Percentiles rank a stretch among this genome's conserved stretches.
Evolutionary conservation across 2,888 invertebrate genomes (phyloP).

Genomic region (Ectemnius lituratus): DNA sequence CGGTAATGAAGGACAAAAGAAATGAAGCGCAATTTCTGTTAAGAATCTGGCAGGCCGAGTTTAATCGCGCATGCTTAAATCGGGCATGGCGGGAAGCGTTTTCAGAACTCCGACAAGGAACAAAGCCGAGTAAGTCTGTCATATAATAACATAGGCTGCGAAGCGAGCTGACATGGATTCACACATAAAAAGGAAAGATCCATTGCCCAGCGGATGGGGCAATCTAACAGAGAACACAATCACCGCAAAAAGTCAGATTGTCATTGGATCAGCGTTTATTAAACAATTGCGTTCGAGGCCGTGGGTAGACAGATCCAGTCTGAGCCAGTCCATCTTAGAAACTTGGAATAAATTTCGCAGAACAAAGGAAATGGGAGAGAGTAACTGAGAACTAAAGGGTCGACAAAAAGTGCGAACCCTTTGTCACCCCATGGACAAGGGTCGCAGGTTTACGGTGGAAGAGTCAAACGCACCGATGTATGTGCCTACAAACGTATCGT

Average conservation of each 20-base stretch:
- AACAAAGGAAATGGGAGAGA: not conserved
- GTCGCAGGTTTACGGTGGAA: not conserved
- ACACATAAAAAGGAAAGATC: no score
- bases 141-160: no score
- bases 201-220: no score
- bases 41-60: slow-evolving; percentile 44
- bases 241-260: no score
- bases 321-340: slow-evolving; percentile 36
- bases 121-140: no score
- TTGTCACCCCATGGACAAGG: not conserved
- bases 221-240: no score
- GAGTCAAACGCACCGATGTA: slow-evolving; percentile 7
- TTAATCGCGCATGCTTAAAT: slow-evolving; percentile 50
- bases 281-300: slow-evolving; percentile 47
- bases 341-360: not conserved
- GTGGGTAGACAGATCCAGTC: slow-evolving; percentile 43
- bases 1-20: slow-evolving; percentile 1
- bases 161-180: no score
- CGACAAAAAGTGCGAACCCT: no score
- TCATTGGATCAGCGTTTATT: slow-evolving; percentile 27
- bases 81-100: slow-evolving; percentile 40
- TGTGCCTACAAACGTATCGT: slow-evolving; percentile 14
- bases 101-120: not conserved
- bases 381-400: no score
- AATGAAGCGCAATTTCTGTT: slow-evolving; percentile 44